Evolutionary conservation across 2,888 invertebrate genomes (phyloP).

Genomic region (Cistogaster globosa): DNA sequence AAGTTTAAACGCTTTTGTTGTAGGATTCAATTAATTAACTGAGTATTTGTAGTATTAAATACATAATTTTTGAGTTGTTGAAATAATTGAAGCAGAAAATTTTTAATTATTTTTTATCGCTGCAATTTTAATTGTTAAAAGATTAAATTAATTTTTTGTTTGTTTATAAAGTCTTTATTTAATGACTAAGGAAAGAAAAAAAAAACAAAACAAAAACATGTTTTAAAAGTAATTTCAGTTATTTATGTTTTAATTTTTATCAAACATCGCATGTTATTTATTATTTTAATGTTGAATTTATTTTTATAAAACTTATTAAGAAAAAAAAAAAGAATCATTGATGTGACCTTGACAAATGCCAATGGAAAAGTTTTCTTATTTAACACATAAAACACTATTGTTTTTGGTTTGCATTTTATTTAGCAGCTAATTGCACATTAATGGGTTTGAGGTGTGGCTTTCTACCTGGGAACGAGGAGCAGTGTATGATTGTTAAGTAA

Average conservation of each 20-base stretch:
- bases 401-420: not conserved
- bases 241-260: no score
- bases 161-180: not conserved
- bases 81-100: constrained; percentile 15
- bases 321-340: not conserved
- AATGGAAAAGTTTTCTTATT: constrained; percentile 56
- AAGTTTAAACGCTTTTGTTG: not conserved
- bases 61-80: constrained; percentile 9
- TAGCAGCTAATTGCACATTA: constrained; percentile 8
- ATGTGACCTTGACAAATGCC: constrained; percentile 35
- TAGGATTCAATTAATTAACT: not conserved
- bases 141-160: not conserved
- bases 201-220: not conserved
- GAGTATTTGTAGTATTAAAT: no score
- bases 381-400: not conserved
- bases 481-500: not conserved
- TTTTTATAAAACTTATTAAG: not conserved
- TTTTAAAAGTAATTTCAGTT: no score
- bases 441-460: constrained; percentile 19
- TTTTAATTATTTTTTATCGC: constrained; percentile 1
- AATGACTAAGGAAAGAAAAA: not conserved
- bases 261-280: no score
- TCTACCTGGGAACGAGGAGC: not conserved
- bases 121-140: not conserved
- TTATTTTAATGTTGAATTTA: not conserved